Conservation (phyloP, 2,113 vertebrate genomes). For the Charina bottae region DNA sequence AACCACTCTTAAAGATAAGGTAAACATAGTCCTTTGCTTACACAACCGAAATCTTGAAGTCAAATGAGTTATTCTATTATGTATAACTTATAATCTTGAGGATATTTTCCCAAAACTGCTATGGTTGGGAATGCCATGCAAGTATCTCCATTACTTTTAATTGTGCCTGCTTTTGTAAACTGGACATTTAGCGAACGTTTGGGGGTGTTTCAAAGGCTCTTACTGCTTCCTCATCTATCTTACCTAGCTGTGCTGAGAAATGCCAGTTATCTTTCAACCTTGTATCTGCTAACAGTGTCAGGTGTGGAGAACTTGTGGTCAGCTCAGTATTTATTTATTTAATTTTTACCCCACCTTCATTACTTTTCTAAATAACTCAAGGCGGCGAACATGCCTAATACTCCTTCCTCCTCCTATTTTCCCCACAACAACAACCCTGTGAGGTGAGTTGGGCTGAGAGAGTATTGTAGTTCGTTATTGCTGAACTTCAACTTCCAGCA, state of each 20-base stretch:
- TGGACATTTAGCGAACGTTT: neutral
- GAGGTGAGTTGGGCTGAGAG: no score
- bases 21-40: constrained; percentile 60
- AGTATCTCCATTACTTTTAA: neutral
- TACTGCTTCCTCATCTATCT: neutral
- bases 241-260: neutral
- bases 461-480: no score
- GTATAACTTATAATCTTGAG: neutral
- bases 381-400: no score
- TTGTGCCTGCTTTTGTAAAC: neutral
- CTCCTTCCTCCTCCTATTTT: no score
- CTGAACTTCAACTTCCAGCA: neutral
- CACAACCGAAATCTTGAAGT: neutral
- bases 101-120: neutral
- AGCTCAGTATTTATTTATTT: no score
- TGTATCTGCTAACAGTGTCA: neutral
- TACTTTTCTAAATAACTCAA: no score
- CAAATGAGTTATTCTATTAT: neutral
- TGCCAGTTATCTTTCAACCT: neutral
- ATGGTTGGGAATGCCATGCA: no score
- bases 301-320: neutral
- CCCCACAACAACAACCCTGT: no score
- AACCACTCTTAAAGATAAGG: constrained; percentile 95
- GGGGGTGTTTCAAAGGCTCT: neutral
- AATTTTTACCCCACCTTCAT: no score